Conservation (phyloP, 1,140 invertebrate species). For the Sesamia nonagrioides region DNA sequence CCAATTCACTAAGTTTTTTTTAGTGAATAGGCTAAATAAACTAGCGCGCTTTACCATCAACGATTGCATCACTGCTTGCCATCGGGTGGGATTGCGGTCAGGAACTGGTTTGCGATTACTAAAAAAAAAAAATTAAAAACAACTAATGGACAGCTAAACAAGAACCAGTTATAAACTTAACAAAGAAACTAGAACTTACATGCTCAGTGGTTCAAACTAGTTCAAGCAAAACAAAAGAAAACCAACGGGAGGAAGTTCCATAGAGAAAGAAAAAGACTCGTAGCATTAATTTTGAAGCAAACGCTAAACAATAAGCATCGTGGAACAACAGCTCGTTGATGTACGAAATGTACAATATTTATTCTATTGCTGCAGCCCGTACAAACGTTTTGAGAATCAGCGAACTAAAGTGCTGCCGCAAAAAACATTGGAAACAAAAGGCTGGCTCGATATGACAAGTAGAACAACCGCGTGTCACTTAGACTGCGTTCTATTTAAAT, state of each 20-base stretch:
- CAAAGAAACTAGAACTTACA: not conserved
- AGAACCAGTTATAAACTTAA: not conserved
- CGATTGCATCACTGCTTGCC: too few species aligned
- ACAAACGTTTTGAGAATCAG: not conserved
- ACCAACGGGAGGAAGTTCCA: not conserved
- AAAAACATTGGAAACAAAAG: not conserved
- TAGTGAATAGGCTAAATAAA: too few species aligned
- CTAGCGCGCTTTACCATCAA: too few species aligned
- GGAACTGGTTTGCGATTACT: too few species aligned
- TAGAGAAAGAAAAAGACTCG: not conserved
- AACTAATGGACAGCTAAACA: not conserved
- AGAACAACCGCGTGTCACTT: too few species aligned
- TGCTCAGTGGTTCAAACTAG: not conserved
- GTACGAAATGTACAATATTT: constrained; percentile 43
- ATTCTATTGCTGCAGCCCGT: constrained; percentile 21
- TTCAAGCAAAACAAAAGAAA: constrained; percentile 16
- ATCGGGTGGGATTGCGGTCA: too few species aligned
- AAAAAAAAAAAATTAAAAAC: too few species aligned
- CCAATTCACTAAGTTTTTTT: too few species aligned
- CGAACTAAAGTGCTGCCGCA: constrained; percentile 23
- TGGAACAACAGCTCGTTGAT: constrained; percentile 19
- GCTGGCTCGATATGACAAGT: too few species aligned
- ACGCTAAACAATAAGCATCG: not conserved
- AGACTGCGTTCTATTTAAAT: too few species aligned
- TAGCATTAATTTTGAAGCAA: constrained; percentile 9